Evolutionary conservation across 2,113 vertebrate species (phyloP).

Genomic region (Axis porcinus): DNA sequence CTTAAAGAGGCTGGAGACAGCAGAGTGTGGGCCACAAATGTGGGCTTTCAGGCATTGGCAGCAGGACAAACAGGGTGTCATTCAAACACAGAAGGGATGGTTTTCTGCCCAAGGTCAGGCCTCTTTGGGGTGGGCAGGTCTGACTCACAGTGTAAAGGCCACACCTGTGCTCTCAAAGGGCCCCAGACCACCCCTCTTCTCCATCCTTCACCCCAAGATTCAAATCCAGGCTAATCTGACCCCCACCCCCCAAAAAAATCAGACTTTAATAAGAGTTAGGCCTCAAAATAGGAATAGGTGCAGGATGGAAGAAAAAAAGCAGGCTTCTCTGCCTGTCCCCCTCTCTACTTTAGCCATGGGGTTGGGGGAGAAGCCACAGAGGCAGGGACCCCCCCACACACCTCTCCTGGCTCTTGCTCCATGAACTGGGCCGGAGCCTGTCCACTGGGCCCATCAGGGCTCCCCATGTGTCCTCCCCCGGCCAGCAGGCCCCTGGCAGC

Average conservation of each 20-base stretch:
- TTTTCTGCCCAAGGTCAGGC: background rate
- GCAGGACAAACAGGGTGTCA: background rate
- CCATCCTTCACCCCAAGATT: background rate
- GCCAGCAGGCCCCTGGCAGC: background rate
- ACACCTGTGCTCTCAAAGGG: background rate
- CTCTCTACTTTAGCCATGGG: background rate
- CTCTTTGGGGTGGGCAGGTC: background rate
- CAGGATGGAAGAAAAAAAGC: background rate
- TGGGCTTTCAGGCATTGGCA: background rate
- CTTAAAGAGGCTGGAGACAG: background rate
- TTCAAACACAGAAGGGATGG: background rate
- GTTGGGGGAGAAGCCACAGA: background rate
- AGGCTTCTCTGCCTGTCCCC: background rate
- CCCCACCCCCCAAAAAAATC: rapidly evolving
- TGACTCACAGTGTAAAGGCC: background rate
- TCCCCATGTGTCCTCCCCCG: background rate
- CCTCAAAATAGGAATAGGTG: background rate
- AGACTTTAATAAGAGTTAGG: background rate
- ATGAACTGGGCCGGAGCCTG: background rate
- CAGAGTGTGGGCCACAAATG: rapidly evolving
- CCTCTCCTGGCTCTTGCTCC: background rate
- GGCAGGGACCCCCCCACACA: background rate
- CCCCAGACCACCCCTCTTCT: background rate
- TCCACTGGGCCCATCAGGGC: background rate
- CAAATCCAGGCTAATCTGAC: background rate